Evolutionary conservation across 2,797 vertebrate species (phyloP), one percentile per base, ranked within the genome.

Genomic region (Cirrhinus mrigala): DNA sequence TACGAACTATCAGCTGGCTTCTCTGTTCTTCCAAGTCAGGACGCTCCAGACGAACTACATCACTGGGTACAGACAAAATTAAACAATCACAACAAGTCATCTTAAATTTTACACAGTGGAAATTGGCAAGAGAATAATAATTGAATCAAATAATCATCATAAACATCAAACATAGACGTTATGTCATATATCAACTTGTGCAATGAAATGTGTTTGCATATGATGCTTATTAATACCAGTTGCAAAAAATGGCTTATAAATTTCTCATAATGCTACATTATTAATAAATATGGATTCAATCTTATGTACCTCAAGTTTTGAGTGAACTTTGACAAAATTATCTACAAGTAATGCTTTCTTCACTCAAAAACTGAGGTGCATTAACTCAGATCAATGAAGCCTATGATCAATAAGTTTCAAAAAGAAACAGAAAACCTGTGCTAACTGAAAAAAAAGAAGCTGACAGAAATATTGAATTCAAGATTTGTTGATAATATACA

Each of bases 11-110:
- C 78, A 97, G 94, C 87, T 96, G 88, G 86, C 93, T 95, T 87
- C 96, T 96, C 91, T 97, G 95, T 62, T 95, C 92, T 87, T 97
- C 95, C 79, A 97, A 88, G 71, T 97, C 94, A 0, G 95, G 96
- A 80, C 95, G 95, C 90, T 97, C 96, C 16, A 96, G 94, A 58
- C 94, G 90, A 1, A 97, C 95, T 12, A 96, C 94, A 15, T 97
- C 95, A 86, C 95, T 96, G 82, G 16, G n/a, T 2, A 48, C 9
- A 76, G 46, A 76, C 20, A 66, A 16, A 83, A 27, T 8, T 24
- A 83, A 50, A 58, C 40, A 0, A 62, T 40, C 60, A 56, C 9
- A 52, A 66, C 12, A 70, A 64, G 8, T 48, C 18, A 33, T 37
- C 27, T 0, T 7, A 24, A 18, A 66, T 33, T 64, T 29, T 46